Evolutionary conservation across 2,113 vertebrate genomes (phyloP).

Genomic region (Lota lota): DNA sequence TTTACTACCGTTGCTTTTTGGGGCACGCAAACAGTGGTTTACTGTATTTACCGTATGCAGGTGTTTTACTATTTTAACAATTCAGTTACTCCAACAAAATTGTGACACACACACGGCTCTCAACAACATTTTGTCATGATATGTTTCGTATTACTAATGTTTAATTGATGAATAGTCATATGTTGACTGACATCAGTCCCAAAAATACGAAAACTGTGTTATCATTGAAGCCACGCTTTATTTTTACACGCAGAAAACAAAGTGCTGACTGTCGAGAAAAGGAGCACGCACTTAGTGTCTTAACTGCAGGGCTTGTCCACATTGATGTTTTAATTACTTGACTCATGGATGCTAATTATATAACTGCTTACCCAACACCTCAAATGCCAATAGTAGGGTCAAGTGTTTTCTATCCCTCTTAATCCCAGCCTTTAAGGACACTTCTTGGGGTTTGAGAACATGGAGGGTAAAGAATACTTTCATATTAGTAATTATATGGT

Average conservation of each 20-base stretch:
- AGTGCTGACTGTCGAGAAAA: constrained; percentile 36
- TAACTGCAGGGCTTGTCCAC: constrained; percentile 43
- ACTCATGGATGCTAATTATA: constrained; percentile 75
- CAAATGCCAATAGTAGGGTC: constrained; percentile 64
- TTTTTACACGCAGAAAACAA: constrained; percentile 8
- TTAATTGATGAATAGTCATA: too few species aligned
- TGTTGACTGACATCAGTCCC: too few species aligned
- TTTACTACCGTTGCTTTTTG: too few species aligned
- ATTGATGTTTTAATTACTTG: constrained; percentile 75
- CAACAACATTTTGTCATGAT: too few species aligned
- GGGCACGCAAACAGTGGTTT: too few species aligned
- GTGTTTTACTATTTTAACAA: too few species aligned
- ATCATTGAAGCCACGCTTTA: neutral
- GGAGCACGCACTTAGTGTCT: constrained; percentile 39
- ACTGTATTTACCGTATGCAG: too few species aligned
- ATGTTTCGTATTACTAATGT: too few species aligned
- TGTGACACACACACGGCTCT: too few species aligned
- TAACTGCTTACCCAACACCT: constrained; percentile 60
- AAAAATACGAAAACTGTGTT: neutral
- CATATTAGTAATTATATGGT: neutral
- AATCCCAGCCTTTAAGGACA: neutral
- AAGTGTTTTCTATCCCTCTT: constrained; percentile 30
- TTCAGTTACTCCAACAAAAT: too few species aligned
- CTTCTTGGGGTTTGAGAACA: constrained; percentile 4
- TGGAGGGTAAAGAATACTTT: neutral